Evolutionary conservation across 1,140 invertebrate species (phyloP).

Genomic region (Brachionus plicatilis): DNA sequence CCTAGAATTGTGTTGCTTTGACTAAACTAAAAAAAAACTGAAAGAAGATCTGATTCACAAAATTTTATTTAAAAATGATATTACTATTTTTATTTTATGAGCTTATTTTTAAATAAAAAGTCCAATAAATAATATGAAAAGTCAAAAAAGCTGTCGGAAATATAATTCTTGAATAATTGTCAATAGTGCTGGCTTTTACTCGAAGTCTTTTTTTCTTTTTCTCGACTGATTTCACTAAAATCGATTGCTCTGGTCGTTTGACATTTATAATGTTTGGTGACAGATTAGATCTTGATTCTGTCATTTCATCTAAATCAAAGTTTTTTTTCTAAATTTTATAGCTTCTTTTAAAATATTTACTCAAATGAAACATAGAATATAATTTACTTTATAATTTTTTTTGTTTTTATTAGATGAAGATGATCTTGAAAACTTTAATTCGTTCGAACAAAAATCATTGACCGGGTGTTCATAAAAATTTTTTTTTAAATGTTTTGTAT

Average conservation of each 20-base stretch:
- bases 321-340: background rate
- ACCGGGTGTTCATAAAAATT: background rate
- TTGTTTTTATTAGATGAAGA: background rate
- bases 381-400: background rate
- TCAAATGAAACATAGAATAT: background rate
- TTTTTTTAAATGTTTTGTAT: background rate
- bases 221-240: background rate
- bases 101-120: slow-evolving; percentile 40
- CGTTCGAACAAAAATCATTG: background rate
- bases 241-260: background rate
- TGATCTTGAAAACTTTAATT: background rate
- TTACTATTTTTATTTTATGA: background rate
- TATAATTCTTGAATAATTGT: slow-evolving; percentile 33
- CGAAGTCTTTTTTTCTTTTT: background rate
- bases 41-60: no score
- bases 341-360: background rate
- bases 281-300: background rate
- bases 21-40: no score
- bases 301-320: background rate
- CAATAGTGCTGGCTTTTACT: slow-evolving; percentile 28
- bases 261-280: background rate
- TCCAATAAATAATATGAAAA: slow-evolving; percentile 38
- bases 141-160: slow-evolving; percentile 13
- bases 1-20: no score
- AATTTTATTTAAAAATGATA: no score